Evolutionary conservation across 2,797 vertebrate genomes (phyloP).

Genomic region (Eospalax fontanierii): DNA sequence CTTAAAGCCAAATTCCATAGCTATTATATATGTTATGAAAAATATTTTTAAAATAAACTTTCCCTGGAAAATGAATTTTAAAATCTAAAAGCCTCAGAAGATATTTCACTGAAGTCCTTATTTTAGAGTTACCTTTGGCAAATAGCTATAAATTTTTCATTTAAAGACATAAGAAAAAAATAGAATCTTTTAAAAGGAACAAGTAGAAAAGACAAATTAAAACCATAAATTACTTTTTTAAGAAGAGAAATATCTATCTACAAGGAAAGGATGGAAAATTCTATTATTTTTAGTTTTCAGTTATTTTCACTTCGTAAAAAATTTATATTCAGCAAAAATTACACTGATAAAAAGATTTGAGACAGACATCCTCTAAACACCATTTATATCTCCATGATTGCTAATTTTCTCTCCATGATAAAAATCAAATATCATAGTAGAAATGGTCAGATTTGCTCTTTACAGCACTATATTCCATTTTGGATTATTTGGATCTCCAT

Average conservation of each 20-base stretch:
- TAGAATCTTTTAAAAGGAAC: conserved; percentile 41
- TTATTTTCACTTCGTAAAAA: background rate
- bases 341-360: background rate
- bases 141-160: background rate
- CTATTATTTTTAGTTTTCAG: conserved; percentile 35
- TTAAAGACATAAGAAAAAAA: background rate
- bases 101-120: background rate
- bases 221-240: background rate
- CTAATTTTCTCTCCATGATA: background rate
- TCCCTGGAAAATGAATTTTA: background rate
- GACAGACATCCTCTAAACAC: background rate
- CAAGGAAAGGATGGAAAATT: background rate
- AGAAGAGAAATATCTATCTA: background rate
- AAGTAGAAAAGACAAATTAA: background rate
- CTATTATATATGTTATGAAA: conserved; percentile 45
- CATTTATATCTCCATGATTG: conserved; percentile 16
- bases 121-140: background rate
- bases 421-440: background rate
- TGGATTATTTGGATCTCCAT: background rate
- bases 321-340: background rate
- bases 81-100: conserved; percentile 9
- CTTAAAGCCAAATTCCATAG: conserved; percentile 41
- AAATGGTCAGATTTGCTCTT: background rate
- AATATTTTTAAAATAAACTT: conserved; percentile 22
- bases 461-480: background rate